Base-by-base conservation (phyloP, 2,888 invertebrate species). In the Pimpla rufipes region DNA sequence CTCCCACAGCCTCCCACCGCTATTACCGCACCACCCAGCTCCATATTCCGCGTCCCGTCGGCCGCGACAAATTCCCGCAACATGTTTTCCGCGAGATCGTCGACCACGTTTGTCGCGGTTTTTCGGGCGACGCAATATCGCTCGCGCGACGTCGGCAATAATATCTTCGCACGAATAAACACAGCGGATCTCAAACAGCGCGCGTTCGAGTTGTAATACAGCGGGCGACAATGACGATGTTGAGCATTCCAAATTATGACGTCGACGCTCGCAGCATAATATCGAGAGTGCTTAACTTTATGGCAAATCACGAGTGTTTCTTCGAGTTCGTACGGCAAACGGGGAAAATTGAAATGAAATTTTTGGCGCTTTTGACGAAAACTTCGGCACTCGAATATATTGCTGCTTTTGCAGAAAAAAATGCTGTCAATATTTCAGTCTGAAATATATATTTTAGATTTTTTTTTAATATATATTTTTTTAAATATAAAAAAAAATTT, bases 51-150 rank as follows among this genome's bases (percentile, higher is more conserved):
- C 37, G 40, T 47, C n/a, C 23, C 64, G 8, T 45, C 21, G n/a
- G n/a, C 70, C 55, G 21, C 29, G 59, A 45, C 29, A 11, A 73
- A 59, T 45, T n/a, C n/a, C 11, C 59, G 35, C 71, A 62, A 50
- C 62, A 42, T 52, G 50, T 70, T 70, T 68, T 59, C 10, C 42
- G 42, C 10, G 18, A 18, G 50, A 18, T 2, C 2, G 42, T 11
- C 10, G 2, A 11, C 7, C 7, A 50, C 16, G 1, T 50, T 50
- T 50, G 3, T 2, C 18, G 7, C 8, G 50, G 18, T 18, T 18
- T 8, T 18, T 8, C 6, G 50, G 18, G 13, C 47, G 11, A 6
- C 52, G 37, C 52, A 68, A 52, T 52, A 35, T 1, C 3, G 11
- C 37, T 52, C 18, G 37, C 52, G 35, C 37, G 11, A 37, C 11